Evolutionary conservation across 2,113 vertebrate genomes (phyloP).

Genomic region (Conger conger): DNA sequence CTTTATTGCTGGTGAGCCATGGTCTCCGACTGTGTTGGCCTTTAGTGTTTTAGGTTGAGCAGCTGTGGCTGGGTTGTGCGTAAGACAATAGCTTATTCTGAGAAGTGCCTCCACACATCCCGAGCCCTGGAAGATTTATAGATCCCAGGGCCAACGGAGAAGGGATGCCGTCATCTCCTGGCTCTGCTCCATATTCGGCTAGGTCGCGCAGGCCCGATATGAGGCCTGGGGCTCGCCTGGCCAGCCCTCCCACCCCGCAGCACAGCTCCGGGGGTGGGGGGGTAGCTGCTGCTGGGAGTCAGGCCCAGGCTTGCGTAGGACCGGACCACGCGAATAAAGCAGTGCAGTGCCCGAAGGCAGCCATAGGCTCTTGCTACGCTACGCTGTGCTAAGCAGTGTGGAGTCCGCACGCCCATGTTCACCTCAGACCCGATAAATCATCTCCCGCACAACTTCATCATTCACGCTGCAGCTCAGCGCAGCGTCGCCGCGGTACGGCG

Average conservation of each 20-base stretch:
- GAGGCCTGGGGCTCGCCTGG: neutral
- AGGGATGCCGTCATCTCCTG: constrained; percentile 52
- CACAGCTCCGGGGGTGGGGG: neutral
- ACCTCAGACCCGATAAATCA: constrained; percentile 20
- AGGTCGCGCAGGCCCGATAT: constrained; percentile 29
- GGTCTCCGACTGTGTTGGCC: constrained; percentile 15
- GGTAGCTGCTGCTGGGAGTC: constrained; percentile 4
- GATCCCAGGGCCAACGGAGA: constrained; percentile 36
- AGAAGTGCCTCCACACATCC: constrained; percentile 42
- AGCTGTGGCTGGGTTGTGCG: constrained; percentile 38
- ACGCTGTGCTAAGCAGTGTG: neutral
- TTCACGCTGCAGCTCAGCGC: neutral
- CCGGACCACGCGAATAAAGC: neutral
- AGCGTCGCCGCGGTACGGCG: neutral
- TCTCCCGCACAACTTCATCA: constrained; percentile 6
- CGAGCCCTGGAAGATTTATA: constrained; percentile 42
- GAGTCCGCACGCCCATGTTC: neutral
- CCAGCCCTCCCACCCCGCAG: constrained; percentile 6
- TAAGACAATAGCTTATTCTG: constrained; percentile 48
- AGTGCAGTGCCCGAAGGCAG: constrained; percentile 2
- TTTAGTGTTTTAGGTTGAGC: constrained; percentile 30
- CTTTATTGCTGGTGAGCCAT: neutral
- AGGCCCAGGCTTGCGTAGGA: constrained; percentile 16
- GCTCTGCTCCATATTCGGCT: constrained; percentile 37
- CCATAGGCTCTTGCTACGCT: neutral